phyloP scores from a whole-genome alignment of 2,888 invertebrate genomes.

The Drosophila pegasa region DNA sequence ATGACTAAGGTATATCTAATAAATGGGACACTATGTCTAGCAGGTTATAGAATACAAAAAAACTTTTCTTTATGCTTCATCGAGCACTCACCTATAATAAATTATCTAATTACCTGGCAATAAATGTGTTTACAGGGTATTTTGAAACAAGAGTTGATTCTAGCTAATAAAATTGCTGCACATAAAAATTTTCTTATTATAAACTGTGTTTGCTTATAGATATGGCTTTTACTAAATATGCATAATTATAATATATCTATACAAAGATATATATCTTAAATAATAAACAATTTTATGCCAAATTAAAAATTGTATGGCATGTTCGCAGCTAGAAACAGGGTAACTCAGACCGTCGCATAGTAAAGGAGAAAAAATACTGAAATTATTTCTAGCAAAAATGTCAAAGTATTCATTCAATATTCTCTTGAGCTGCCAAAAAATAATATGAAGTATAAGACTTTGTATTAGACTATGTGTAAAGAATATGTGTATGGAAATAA shows the following conservation, averaged over 20 bases:
- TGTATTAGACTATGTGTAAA: too few relatives aligned
- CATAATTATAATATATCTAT: background rate
- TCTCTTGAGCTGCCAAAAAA: background rate
- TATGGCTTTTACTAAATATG: background rate
- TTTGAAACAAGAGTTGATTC: background rate
- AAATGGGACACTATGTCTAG: background rate
- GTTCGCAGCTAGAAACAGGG: background rate
- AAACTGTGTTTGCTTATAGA: background rate
- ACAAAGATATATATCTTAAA: background rate
- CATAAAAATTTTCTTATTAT: background rate
- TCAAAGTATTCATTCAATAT: background rate
- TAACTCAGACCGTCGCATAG: background rate
- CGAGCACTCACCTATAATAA: background rate
- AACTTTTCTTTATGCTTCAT: background rate
- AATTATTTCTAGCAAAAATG: background rate
- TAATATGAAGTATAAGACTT: too few relatives aligned
- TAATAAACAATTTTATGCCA: background rate
- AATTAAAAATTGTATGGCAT: background rate
- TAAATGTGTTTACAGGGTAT: background rate
- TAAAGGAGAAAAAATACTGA: background rate
- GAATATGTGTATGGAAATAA: too few relatives aligned
- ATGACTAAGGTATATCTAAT: conserved; percentile 1
- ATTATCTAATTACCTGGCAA: background rate
- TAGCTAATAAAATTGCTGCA: background rate
- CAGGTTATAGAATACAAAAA: background rate